A percentile compares a stretch with the other conserved stretches of the same genome.
Conservation (phyloP, 2,113 vertebrate genomes). For the Protobothrops flavoviridis region DNA sequence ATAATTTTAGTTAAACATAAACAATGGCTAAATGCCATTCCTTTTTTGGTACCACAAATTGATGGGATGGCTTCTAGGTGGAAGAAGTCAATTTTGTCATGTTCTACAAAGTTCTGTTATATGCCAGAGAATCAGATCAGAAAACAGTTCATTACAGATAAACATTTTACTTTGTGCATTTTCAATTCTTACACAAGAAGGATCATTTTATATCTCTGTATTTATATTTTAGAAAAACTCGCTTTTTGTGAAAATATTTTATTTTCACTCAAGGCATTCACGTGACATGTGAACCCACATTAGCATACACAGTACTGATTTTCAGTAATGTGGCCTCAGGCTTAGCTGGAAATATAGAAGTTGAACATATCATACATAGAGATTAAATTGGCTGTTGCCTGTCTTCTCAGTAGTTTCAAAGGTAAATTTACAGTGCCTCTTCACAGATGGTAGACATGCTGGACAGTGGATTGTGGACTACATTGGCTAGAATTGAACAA, state of each 20-base stretch:
- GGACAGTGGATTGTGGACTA: neutral
- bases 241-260: neutral
- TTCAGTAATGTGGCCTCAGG: neutral
- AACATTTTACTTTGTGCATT: neutral
- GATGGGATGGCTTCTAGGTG: neutral
- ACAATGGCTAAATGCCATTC: neutral
- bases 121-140: neutral
- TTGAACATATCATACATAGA: neutral
- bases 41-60: constrained; percentile 5
- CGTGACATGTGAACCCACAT: neutral
- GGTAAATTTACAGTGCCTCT: neutral
- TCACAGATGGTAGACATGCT: neutral
- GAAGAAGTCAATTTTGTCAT: constrained; percentile 5
- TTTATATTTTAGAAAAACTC: neutral
- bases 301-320: neutral
- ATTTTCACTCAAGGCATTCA: neutral
- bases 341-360: neutral
- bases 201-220: fast-evolving
- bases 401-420: neutral
- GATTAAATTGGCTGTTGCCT: neutral
- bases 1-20: constrained; percentile 31
- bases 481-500: neutral
- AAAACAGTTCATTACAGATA: constrained; percentile 22
- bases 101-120: constrained; percentile 13
- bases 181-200: neutral